Percentiles rank a stretch among this genome's conserved stretches.
Conservation (phyloP, 1,140 invertebrate species). For the Nylanderia fulva region DNA sequence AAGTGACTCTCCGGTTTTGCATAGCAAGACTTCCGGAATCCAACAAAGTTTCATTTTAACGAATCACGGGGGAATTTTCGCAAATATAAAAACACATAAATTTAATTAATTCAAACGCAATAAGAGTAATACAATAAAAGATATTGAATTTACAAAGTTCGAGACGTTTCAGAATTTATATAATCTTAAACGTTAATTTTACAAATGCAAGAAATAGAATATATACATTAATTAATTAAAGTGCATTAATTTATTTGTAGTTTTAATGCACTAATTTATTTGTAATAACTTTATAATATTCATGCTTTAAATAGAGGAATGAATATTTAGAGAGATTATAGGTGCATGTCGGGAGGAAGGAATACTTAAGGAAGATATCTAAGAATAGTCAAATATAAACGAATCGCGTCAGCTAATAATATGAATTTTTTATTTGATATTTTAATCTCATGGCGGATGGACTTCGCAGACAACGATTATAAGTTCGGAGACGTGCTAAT, state of each 20-base stretch:
- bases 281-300: not conserved
- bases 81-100: not conserved
- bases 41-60: conserved; percentile 26
- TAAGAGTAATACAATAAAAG: not conserved
- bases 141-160: conserved; percentile 10
- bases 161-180: not conserved
- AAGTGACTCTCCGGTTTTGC: not conserved
- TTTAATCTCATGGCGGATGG: conserved; percentile 35
- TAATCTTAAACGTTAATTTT: no score
- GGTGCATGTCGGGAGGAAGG: not conserved
- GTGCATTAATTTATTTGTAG: no score
- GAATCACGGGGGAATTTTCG: not conserved
- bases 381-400: conserved; percentile 29
- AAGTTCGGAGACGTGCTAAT: conserved; percentile 24
- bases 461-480: conserved; percentile 25
- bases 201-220: no score
- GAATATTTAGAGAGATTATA: not conserved
- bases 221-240: not conserved
- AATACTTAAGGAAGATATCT: not conserved
- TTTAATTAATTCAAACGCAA: not conserved
- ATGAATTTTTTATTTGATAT: conserved; percentile 41
- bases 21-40: not conserved
- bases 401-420: not conserved
- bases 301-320: not conserved
- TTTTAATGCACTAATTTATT: no score